A percentile compares a stretch with the other conserved stretches of the same genome.
phyloP scores from a whole-genome alignment of 2,113 vertebrate species.

The Peromyscus leucopus region DNA sequence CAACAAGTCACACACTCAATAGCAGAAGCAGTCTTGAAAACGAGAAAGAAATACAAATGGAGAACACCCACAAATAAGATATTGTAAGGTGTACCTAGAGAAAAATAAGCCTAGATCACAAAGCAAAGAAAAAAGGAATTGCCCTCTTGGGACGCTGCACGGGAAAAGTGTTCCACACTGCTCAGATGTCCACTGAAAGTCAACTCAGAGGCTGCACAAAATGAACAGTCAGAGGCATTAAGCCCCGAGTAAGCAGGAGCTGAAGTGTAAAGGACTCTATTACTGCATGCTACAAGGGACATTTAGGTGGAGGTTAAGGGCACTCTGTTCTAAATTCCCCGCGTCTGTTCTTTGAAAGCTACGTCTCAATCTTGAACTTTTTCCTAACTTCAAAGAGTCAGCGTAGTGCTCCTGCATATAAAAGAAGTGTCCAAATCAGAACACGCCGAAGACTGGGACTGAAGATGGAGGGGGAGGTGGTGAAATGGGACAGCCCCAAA shows the following conservation, averaged over 20 bases:
- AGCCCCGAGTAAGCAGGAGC: slow-evolving; percentile 81
- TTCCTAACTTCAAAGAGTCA: slow-evolving; percentile 76
- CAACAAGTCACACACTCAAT: background rate
- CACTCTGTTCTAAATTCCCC: slow-evolving; percentile 78
- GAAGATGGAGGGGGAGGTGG: slow-evolving; percentile 54
- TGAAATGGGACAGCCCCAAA: background rate
- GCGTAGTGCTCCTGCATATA: background rate
- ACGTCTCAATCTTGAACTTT: slow-evolving; percentile 77
- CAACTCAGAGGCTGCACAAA: slow-evolving; percentile 81
- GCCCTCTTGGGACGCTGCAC: slow-evolving; percentile 76
- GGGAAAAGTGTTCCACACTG: slow-evolving; percentile 66
- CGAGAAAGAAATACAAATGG: slow-evolving; percentile 67
- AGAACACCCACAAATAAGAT: slow-evolving; percentile 70
- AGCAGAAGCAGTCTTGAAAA: slow-evolving; percentile 51
- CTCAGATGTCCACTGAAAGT: slow-evolving; percentile 79
- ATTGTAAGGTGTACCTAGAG: slow-evolving; percentile 79
- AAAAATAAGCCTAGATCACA: slow-evolving; percentile 70
- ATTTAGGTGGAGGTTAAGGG: slow-evolving; percentile 84
- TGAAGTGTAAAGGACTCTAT: slow-evolving; percentile 81
- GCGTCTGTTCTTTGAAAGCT: slow-evolving; percentile 80
- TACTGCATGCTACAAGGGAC: slow-evolving; percentile 78
- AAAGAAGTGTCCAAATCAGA: slow-evolving; percentile 57
- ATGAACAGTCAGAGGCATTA: slow-evolving; percentile 82
- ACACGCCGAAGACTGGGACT: background rate
- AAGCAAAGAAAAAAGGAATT: slow-evolving; percentile 76